Conservation (phyloP, 2,113 vertebrate genomes). For the Zapus hudsonius region DNA sequence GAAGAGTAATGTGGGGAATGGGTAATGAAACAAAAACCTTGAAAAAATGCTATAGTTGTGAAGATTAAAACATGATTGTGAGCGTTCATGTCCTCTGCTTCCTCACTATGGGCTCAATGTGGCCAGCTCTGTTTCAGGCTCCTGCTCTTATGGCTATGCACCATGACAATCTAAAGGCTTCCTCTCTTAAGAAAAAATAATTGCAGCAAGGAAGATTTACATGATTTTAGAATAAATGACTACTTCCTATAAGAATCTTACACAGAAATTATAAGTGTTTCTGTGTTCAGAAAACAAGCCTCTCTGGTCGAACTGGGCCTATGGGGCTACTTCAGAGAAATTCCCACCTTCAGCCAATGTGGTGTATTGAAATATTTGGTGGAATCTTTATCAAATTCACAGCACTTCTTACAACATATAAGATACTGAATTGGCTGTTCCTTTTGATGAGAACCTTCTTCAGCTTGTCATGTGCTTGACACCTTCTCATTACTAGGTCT, state of each 20-base stretch:
- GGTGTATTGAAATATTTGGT: background rate
- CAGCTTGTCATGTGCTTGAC: background rate
- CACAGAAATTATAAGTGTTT: background rate
- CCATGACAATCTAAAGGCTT: no score
- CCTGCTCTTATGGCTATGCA: no score
- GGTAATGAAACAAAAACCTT: background rate
- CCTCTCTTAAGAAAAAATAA: no score
- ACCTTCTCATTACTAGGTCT: background rate
- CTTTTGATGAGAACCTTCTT: background rate
- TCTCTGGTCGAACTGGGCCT: background rate
- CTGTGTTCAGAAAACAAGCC: background rate
- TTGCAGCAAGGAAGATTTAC: background rate
- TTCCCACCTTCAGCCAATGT: background rate
- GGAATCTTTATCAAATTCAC: background rate
- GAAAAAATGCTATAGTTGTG: background rate
- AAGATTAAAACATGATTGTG: background rate
- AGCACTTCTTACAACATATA: background rate
- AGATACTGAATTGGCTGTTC: background rate
- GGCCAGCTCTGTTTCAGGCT: no score
- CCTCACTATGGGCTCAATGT: no score
- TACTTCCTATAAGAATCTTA: background rate
- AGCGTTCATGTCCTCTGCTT: no score
- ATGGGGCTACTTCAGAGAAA: background rate
- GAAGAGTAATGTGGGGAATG: background rate
- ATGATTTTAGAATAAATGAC: background rate